Evolutionary conservation across 2,888 invertebrate genomes (phyloP), one percentile per base, ranked within the genome.

Genomic region (Nomada goodeniana): DNA sequence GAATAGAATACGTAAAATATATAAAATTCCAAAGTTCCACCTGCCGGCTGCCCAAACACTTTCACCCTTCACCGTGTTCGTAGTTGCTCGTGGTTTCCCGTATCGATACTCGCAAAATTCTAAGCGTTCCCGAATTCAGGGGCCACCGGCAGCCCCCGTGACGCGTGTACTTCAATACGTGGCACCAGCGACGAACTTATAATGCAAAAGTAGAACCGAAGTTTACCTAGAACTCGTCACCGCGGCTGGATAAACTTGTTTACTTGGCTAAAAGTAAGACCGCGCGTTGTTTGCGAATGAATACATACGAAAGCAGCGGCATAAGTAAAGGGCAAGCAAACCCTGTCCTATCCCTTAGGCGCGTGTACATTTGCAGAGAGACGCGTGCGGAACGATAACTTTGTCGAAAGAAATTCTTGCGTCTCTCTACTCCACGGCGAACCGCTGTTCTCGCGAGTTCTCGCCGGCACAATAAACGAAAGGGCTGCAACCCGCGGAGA

Each of bases 201-300:
- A 83, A 83, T 75, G 74, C 47, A 83, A 78, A 83, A 83, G 73
- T 65, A 64, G 71, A 29, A 53, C 42, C 61, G 67, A 75, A 83
- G 67, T 83, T 83, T 57, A 61, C 78, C 52, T 13, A 44, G 50
- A 78, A 83, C 74, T 78, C 67, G 60, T 60, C 83, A 59, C 50
- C 74, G 73, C 71, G 78, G 71, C 78, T 82, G 74, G 70, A 78
- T 83, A 83, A 83, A 83, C 83, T 83, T 83, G 83, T 83, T 83
- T 82, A 73, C 77, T n/a, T 42, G 52, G 61, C 77, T 77, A 82
- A 77, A 83, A 82, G 83, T 83, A 82, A 82, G 83, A 82, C 77
- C 60, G 57, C 61, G 70, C 77, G 77, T 77, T 82, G 83, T 83
- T 83, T 83, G 83, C 82, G 76, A 82, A 82, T 65, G 82, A 81